Conservation (phyloP, 2,888 invertebrate species). For the Clitarchus hookeri region DNA sequence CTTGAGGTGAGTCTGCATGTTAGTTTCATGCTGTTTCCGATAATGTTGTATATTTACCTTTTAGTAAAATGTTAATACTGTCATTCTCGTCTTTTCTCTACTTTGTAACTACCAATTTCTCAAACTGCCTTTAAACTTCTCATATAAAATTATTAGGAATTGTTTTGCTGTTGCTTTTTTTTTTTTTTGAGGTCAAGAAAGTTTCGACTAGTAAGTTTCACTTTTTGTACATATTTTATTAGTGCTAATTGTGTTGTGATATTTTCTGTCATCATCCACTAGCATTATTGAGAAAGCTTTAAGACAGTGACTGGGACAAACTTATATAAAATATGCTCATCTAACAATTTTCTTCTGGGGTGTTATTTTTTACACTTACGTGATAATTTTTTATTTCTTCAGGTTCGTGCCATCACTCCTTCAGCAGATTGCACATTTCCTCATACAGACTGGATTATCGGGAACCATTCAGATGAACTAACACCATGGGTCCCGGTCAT, state of each 20-base stretch:
- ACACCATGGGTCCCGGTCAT: constrained; percentile 98
- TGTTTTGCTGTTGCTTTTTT: neutral
- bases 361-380: too few relatives aligned
- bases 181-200: neutral
- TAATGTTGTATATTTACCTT: neutral
- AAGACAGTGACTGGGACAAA: too few relatives aligned
- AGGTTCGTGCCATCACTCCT: constrained; percentile 72
- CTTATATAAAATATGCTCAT: too few relatives aligned
- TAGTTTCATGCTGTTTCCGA: too few relatives aligned
- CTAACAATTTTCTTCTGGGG: too few relatives aligned
- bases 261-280: too few relatives aligned
- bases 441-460: constrained; percentile 90
- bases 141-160: neutral
- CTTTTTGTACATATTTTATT: too few relatives aligned
- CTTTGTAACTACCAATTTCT: too few relatives aligned
- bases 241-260: too few relatives aligned
- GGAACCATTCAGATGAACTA: constrained; percentile 99
- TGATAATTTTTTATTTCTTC: constrained; percentile 20
- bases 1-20: constrained; percentile 63
- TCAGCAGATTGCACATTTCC: constrained; percentile 69
- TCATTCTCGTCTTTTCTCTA: too few relatives aligned
- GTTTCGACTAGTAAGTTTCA: neutral
- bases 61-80: too few relatives aligned
- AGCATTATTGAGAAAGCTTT: too few relatives aligned
- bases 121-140: neutral